Evolutionary conservation across 2,888 invertebrate genomes (phyloP).

Genomic region (Meloe dianella): DNA sequence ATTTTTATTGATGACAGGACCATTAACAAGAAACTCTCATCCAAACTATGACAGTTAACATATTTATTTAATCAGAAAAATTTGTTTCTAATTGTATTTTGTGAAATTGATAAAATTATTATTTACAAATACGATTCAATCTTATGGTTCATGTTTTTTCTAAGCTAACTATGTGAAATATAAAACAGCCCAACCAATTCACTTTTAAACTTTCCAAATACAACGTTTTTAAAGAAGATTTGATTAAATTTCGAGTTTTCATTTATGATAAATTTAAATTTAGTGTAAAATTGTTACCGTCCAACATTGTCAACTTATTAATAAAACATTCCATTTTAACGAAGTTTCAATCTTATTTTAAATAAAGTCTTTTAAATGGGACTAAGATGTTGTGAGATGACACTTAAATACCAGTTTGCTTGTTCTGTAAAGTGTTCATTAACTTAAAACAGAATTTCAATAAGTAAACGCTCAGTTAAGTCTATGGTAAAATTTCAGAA

Average conservation of each 20-base stretch:
- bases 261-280: neutral
- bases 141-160: too few relatives aligned
- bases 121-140: too few relatives aligned
- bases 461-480: neutral
- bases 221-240: neutral
- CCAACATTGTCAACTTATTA: conserved; percentile 2
- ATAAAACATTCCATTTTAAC: conserved; percentile 8
- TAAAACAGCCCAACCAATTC: too few relatives aligned
- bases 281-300: neutral
- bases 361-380: neutral
- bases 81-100: too few relatives aligned
- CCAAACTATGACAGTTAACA: too few relatives aligned
- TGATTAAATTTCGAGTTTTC: neutral
- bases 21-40: too few relatives aligned
- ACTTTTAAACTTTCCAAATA: too few relatives aligned
- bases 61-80: too few relatives aligned
- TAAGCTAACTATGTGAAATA: too few relatives aligned
- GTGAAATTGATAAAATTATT: too few relatives aligned
- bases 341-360: conserved; percentile 9
- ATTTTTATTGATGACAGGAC: too few relatives aligned
- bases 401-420: conserved; percentile 10
- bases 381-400: conserved; percentile 8
- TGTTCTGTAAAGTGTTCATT: conserved; percentile 7
- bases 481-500: neutral
- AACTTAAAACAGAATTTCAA: conserved; percentile 1